These are phyloP conservation scores for Drosophila oshimai DNA, from an alignment of 1,140 invertebrate genomes.

Conservation along the genomic window DNA sequence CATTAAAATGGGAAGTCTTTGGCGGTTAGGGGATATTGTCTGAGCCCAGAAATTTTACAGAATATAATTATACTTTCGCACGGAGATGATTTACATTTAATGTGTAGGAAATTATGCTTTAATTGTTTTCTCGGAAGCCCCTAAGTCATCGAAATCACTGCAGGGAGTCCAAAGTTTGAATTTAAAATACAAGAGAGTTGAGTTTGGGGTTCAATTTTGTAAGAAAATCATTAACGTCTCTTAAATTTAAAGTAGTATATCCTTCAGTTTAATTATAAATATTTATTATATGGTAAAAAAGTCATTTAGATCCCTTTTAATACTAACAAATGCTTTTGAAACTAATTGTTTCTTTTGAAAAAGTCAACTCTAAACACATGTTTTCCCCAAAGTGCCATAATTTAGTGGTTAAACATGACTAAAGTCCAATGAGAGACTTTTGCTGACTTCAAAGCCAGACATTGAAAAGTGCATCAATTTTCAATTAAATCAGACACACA, in stretches of 20 bases:
- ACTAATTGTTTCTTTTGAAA: background rate
- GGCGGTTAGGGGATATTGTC: background rate
- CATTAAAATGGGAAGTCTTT: constrained; percentile 50
- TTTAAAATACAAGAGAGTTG: too few relatives aligned
- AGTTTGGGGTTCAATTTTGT: too few relatives aligned
- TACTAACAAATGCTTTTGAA: too few relatives aligned
- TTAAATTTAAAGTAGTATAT: too few relatives aligned
- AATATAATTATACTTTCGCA: constrained; percentile 7
- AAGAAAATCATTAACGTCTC: too few relatives aligned
- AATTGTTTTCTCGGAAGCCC: background rate
- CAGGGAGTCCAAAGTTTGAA: too few relatives aligned
- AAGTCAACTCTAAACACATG: background rate
- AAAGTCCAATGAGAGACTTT: constrained; percentile 28
- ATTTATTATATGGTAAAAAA: too few relatives aligned
- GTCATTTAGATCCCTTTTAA: too few relatives aligned
- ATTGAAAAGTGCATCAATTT: constrained; percentile 65
- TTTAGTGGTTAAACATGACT: constrained; percentile 45
- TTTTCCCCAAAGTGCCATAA: constrained; percentile 23
- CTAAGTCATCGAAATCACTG: background rate
- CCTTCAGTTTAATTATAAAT: too few relatives aligned
- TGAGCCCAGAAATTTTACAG: constrained; percentile 2
- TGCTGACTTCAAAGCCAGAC: constrained; percentile 44
- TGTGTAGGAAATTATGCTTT: background rate
- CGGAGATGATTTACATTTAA: background rate
- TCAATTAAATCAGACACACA: constrained; percentile 73